These are phyloP conservation scores for Calidris pugnax DNA, from an alignment of 2,113 vertebrate genomes.

Conservation along the genomic window DNA sequence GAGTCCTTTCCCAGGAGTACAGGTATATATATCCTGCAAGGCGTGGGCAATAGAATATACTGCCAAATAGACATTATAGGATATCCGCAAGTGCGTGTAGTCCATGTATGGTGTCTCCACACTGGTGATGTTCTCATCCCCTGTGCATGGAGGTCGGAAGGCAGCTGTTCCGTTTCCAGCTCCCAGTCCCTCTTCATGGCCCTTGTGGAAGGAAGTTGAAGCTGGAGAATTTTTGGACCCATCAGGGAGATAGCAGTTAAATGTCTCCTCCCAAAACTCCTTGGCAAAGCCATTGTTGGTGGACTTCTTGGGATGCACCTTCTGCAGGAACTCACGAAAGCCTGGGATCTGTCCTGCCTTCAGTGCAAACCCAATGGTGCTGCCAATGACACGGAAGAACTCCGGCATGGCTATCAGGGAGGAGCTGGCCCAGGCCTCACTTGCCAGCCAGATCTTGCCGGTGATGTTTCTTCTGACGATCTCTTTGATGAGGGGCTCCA, in stretches of 20 bases:
- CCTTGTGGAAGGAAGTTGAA: constrained; percentile 62
- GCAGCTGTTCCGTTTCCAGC: constrained; percentile 79
- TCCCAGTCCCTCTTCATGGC: constrained; percentile 62
- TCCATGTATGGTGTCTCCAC: constrained; percentile 96
- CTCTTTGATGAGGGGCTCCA: constrained; percentile 94
- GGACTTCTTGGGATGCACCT: constrained; percentile 89
- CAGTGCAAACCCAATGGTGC: constrained; percentile 91
- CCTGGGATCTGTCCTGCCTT: constrained; percentile 90
- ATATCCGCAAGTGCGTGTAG: constrained; percentile 93
- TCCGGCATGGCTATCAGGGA: constrained; percentile 93
- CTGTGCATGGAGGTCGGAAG: constrained; percentile 88
- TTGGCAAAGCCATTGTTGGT: constrained; percentile 91
- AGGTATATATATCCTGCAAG: constrained; percentile 93
- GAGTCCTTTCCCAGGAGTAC: constrained; percentile 89
- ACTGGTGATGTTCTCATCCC: constrained; percentile 91
- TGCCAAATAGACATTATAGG: constrained; percentile 94
- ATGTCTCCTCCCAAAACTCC: constrained; percentile 98
- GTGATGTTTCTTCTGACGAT: constrained; percentile 92
- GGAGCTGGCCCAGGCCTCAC: constrained; percentile 95
- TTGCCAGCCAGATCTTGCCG: constrained; percentile 92
- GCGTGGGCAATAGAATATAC: constrained; percentile 96
- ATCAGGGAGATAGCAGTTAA: constrained; percentile 92
- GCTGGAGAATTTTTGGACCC: constrained; percentile 76
- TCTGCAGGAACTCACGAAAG: constrained; percentile 89
- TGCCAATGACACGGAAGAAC: constrained; percentile 91